Conservation (phyloP, 2,888 invertebrate genomes). For the Dugesia japonica region DNA sequence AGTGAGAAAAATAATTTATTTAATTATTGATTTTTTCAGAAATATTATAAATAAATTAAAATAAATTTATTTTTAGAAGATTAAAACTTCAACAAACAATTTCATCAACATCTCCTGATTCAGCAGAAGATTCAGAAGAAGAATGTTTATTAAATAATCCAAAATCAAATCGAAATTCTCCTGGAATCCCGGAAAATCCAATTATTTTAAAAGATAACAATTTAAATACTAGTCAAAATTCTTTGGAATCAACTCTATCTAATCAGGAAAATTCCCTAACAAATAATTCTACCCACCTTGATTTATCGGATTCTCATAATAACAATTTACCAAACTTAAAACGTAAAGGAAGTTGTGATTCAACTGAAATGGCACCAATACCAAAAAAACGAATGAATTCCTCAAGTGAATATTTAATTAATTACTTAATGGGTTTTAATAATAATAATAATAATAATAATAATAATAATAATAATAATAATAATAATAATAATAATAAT, state of each 20-base stretch:
- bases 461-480: too few species aligned
- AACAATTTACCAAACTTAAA: background rate
- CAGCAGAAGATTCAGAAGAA: slow-evolving; percentile 28
- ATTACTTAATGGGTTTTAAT: background rate
- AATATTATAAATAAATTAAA: too few species aligned
- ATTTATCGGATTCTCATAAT: background rate
- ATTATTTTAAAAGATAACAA: background rate
- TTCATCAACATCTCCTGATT: slow-evolving; percentile 30
- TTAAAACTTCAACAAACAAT: slow-evolving; percentile 24
- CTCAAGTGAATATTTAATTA: background rate
- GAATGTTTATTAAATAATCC: background rate
- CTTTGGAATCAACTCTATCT: background rate
- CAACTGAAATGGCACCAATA: background rate
- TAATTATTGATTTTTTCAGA: background rate
- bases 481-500: too few species aligned
- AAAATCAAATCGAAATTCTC: background rate
- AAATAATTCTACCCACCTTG: background rate
- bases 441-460: background rate
- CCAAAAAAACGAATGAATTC: background rate
- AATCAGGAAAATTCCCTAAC: background rate
- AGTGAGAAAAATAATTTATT: too few species aligned
- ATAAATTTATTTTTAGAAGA: slow-evolving; percentile 23
- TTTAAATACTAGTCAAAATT: slow-evolving; percentile 16
- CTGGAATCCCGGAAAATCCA: background rate
- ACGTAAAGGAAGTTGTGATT: slow-evolving; percentile 4